Evolutionary conservation across 2,888 invertebrate species (phyloP).

Genomic region (Drosophila limbata): DNA sequence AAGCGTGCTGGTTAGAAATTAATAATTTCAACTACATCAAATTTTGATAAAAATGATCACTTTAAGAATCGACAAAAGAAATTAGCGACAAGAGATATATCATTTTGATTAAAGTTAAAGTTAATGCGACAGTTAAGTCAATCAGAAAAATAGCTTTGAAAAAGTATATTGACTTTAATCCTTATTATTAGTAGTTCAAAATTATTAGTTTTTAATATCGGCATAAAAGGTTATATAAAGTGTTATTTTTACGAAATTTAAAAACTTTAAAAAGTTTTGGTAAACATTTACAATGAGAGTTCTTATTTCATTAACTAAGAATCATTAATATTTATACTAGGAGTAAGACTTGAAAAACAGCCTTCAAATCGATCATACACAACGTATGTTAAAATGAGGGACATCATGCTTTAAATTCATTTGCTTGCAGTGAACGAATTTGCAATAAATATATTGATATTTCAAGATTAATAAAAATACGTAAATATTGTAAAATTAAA

Average conservation of each 20-base stretch:
- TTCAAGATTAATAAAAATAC: too few relatives aligned
- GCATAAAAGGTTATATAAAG: too few relatives aligned
- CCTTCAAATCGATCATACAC: background rate
- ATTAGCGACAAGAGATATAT: constrained; percentile 3
- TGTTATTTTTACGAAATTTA: background rate
- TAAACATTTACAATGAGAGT: background rate
- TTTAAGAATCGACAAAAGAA: background rate
- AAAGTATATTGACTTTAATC: too few relatives aligned
- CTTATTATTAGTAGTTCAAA: too few relatives aligned
- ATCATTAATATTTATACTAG: background rate
- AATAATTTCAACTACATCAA: background rate
- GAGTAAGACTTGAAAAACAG: too few relatives aligned
- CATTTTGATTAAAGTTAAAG: background rate
- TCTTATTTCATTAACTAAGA: too few relatives aligned
- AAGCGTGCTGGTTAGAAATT: constrained; percentile 42
- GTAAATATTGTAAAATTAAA: too few relatives aligned
- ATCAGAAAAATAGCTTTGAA: too few relatives aligned
- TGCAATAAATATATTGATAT: too few relatives aligned
- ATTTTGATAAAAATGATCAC: background rate
- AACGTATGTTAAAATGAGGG: constrained; percentile 3
- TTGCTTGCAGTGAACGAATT: background rate
- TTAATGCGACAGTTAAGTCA: background rate
- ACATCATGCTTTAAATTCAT: constrained; percentile 10
- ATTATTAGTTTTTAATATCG: too few relatives aligned
- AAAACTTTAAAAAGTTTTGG: background rate